Percentiles rank a stretch among this genome's conserved stretches.
Evolutionary conservation across 2,888 invertebrate genomes (phyloP).

Genomic region (Stegana nigrithorax): DNA sequence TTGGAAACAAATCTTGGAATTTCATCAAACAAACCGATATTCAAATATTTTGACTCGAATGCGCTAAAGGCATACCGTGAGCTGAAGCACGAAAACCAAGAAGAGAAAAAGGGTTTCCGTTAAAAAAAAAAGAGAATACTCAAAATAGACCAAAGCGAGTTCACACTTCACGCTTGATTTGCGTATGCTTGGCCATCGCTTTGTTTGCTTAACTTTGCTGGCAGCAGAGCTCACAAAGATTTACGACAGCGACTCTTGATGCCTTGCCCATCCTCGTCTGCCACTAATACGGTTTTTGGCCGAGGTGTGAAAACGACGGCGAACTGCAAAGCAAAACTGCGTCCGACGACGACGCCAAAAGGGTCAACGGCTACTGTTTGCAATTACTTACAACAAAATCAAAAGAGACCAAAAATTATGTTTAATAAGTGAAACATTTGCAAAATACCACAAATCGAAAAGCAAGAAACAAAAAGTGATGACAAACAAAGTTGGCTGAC

Average conservation of each 20-base stretch:
- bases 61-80: no score
- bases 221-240: constrained; percentile 39
- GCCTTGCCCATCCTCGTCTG: background rate
- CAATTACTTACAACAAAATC: background rate
- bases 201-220: constrained; percentile 8
- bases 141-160: constrained; percentile 34
- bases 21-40: background rate
- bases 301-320: constrained; percentile 27
- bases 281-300: background rate
- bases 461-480: no score
- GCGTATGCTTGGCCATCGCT: constrained; percentile 46
- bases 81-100: constrained; percentile 5
- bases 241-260: no score
- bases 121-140: no score
- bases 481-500: no score
- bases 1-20: no score
- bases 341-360: no score
- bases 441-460: no score
- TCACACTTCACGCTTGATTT: constrained; percentile 58
- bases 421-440: no score
- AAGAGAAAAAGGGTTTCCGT: no score
- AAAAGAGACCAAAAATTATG: background rate
- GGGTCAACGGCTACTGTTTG: background rate
- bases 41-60: constrained; percentile 52
- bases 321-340: constrained; percentile 17